A percentile compares a stretch with the other conserved stretches of the same genome.
phyloP scores from a whole-genome alignment of 2,113 vertebrate genomes.

The Phylloscopus trochiloides region DNA sequence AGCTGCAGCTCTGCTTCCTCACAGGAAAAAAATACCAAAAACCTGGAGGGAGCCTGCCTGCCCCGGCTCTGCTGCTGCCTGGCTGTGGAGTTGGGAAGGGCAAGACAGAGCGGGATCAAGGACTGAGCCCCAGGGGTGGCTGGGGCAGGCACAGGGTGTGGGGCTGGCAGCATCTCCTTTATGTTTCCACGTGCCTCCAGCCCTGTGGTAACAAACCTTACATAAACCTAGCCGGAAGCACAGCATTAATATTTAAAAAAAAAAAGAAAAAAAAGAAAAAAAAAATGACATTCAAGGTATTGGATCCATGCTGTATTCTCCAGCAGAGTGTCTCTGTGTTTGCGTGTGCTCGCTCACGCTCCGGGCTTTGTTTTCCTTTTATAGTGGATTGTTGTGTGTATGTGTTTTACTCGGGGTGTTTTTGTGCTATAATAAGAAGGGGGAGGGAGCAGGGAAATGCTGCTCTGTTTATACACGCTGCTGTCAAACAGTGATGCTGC shows the following conservation, averaged over 20 bases:
- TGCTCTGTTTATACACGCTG: constrained; percentile 32
- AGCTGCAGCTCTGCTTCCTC: not conserved
- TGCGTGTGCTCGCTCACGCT: not conserved
- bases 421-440: constrained; percentile 50
- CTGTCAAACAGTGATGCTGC: constrained; percentile 5
- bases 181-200: not conserved
- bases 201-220: not conserved
- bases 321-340: not conserved
- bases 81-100: not conserved
- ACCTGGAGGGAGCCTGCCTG: not conserved
- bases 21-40: not conserved
- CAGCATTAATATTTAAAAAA: not conserved
- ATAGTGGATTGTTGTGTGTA: not conserved
- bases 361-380: constrained; percentile 49
- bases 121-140: rapidly evolving
- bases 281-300: constrained; percentile 4
- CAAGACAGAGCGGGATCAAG: rapidly evolving
- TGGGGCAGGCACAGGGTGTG: not conserved
- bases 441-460: not conserved
- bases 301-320: not conserved
- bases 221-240: not conserved
- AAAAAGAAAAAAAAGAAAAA: not conserved
- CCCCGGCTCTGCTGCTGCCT: not conserved
- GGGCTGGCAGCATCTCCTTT: not conserved
- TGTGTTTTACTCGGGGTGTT: constrained; percentile 50